Evolutionary conservation across 2,113 vertebrate species (phyloP).

Genomic region (Natator depressus): DNA sequence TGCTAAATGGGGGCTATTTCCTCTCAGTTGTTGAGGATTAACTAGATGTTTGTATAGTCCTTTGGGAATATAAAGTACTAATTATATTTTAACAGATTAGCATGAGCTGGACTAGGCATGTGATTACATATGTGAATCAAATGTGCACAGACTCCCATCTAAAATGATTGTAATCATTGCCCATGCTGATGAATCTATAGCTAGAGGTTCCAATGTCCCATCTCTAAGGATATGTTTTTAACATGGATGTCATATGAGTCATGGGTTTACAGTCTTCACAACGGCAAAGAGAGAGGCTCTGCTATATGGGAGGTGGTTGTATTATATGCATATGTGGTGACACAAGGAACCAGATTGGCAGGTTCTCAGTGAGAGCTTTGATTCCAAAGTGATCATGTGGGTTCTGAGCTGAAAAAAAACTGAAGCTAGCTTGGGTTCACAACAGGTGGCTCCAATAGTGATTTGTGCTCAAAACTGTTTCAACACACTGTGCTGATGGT

Average conservation of each 20-base stretch:
- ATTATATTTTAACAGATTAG: not conserved
- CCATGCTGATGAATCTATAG: accelerated
- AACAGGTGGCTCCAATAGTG: not conserved
- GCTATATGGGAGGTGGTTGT: not conserved
- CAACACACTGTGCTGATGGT: not conserved
- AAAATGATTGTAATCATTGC: not conserved
- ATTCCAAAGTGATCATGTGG: not conserved
- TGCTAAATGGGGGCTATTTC: not conserved
- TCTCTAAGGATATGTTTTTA: no score
- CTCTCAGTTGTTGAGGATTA: not conserved
- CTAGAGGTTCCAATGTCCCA: accelerated
- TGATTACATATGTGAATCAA: accelerated
- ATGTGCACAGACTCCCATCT: accelerated
- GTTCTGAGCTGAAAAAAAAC: not conserved
- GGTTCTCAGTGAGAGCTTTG: not conserved
- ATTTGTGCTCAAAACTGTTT: not conserved
- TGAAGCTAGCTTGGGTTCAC: not conserved
- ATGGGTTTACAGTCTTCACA: accelerated
- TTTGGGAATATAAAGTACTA: not conserved
- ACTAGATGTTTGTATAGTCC: not conserved
- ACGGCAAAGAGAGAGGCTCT: not conserved
- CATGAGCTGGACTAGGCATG: accelerated
- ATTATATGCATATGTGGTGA: not conserved
- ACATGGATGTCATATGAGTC: no score
- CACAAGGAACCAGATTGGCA: not conserved